Base-by-base conservation (phyloP, 2,113 vertebrate genomes). In the Plecturocebus donacophilus region DNA sequence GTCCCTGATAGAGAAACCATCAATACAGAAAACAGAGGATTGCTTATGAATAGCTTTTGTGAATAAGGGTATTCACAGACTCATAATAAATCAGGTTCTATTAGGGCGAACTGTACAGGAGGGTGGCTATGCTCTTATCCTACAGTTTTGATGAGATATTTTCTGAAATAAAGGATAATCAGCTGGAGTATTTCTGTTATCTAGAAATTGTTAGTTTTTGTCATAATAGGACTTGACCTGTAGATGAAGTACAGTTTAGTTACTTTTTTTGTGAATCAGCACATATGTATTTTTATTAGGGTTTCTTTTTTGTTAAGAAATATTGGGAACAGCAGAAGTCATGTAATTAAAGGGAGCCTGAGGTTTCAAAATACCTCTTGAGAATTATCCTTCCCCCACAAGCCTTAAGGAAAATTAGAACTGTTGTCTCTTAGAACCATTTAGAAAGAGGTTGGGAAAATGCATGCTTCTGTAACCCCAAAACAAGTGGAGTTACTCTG, bases 271-370 rank as follows among this genome's bases (percentile, higher is more conserved):
- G 42, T 25, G 68, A 97, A 77, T 80, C 27, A 89, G 42, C 25
- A 80, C 47, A 79, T 82, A 93, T 84, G 87, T 89, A 87, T 87
- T 94, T 54, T 93, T 89, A 47, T 20, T 93, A 93, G 35, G 8
- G 38, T 85, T 97, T 97, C n/a, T 66, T 68, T 93, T 97, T 90
- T 54, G 61, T 90, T 95, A 94, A 92, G 83, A 95, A 94, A 90
- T 94, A 95, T 61, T 38, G 92, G 40, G 76, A 77, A 87, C n/a
- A 38, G 38, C 42, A 97, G 94, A 32, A 90, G 32, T 52, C 42
- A 52, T 84, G 42, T 68, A 54, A 94, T 84, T 93, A 76, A 93
- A 97, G 23, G 14, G 6, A 96, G 20, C 4, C 19, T 40, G 64
- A 91, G 61, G 79, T 79, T 93, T 96, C 79, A 93, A 91, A 94